Percentiles rank a stretch among this genome's conserved stretches.
Evolutionary conservation across 1,140 invertebrate genomes (phyloP).

Genomic region (Bactericera cockerelli): DNA sequence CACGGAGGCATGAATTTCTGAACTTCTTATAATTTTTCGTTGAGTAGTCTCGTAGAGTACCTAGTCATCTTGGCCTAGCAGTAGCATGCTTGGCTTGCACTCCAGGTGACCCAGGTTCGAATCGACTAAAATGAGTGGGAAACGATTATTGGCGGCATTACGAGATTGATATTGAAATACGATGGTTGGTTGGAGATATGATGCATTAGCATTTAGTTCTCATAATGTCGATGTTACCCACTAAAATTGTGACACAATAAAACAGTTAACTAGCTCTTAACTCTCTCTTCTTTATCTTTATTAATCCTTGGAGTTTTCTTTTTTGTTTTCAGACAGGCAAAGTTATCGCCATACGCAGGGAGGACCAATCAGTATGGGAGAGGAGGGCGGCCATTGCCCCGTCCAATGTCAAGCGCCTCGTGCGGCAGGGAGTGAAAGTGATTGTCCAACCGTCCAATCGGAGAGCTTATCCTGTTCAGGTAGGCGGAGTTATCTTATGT

Average conservation of each 20-base stretch:
- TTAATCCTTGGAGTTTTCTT: too few species aligned
- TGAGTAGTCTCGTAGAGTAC: background rate
- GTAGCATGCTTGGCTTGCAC: too few species aligned
- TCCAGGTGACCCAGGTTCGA: too few species aligned
- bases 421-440: conserved; percentile 76
- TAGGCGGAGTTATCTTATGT: too few species aligned
- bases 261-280: background rate
- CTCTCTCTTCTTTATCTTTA: too few species aligned
- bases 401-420: conserved; percentile 71
- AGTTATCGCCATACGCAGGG: conserved; percentile 69
- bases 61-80: too few species aligned
- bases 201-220: too few species aligned
- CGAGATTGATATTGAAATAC: too few species aligned
- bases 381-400: conserved; percentile 87
- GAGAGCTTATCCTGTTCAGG: conserved; percentile 91
- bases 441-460: conserved; percentile 96
- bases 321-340: conserved; percentile 29
- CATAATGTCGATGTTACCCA: too few species aligned
- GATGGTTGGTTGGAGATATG: too few species aligned
- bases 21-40: background rate
- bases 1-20: too few species aligned
- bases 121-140: background rate
- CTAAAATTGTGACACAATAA: too few species aligned
- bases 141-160: background rate
- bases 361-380: conserved; percentile 98